A percentile compares a stretch with the other conserved stretches of the same genome.
These are phyloP conservation scores for Tangara arthus DNA, from an alignment of 2,797 vertebrate genomes.

Conservation along the genomic window DNA sequence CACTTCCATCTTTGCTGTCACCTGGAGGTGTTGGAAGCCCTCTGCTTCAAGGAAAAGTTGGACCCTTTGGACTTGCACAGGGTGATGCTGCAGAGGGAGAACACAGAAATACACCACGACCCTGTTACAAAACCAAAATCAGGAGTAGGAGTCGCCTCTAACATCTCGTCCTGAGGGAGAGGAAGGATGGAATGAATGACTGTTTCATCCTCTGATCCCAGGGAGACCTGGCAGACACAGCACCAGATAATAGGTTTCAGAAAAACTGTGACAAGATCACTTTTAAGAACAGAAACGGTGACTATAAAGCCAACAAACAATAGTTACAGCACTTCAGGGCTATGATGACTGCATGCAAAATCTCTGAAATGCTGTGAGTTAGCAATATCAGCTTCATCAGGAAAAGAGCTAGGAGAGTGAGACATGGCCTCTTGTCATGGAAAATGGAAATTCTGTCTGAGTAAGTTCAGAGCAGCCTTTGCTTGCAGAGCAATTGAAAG, in stretches of 20 bases:
- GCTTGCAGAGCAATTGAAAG: conserved; percentile 10
- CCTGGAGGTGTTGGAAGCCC: background rate
- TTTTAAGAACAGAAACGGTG: background rate
- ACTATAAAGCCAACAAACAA: background rate
- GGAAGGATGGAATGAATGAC: background rate
- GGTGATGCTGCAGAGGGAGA: background rate
- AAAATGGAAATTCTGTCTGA: background rate
- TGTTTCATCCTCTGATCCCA: background rate
- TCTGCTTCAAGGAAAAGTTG: background rate
- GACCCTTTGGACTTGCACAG: background rate
- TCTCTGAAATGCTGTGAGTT: background rate
- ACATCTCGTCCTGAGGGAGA: rapidly evolving
- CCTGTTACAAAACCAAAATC: background rate
- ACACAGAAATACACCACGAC: rapidly evolving
- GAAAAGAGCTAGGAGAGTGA: background rate
- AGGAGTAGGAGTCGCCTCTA: background rate
- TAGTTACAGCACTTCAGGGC: background rate
- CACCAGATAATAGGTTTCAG: background rate
- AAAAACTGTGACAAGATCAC: background rate
- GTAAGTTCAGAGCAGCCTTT: background rate
- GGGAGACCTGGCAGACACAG: background rate
- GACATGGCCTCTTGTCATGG: background rate
- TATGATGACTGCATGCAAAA: background rate
- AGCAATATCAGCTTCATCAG: background rate
- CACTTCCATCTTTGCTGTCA: background rate